phyloP scores from a whole-genome alignment of 2,888 invertebrate genomes.

The Thalpophila matura region DNA sequence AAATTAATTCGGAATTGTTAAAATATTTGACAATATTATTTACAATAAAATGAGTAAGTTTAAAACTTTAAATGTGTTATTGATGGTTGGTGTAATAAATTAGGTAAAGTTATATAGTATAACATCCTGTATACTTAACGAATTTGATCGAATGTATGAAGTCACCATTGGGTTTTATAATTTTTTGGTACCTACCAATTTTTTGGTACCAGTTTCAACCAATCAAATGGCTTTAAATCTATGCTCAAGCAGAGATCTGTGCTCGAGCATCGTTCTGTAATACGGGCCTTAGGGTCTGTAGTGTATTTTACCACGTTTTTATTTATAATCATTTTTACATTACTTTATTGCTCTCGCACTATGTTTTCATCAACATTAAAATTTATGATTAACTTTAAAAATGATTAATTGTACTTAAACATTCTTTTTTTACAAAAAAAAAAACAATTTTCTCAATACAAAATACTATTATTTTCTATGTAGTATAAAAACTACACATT shows the following conservation, averaged over 20 bases:
- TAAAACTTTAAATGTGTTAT: too few relatives aligned
- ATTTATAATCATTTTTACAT: not conserved
- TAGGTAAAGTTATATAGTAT: not conserved
- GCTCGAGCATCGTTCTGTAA: too few relatives aligned
- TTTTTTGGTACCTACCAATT: not conserved
- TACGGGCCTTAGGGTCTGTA: too few relatives aligned
- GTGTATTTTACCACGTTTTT: slow-evolving; percentile 8
- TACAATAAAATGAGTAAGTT: not conserved
- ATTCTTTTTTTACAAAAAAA: too few relatives aligned
- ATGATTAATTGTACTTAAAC: too few relatives aligned
- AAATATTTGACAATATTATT: not conserved
- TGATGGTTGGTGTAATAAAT: not conserved
- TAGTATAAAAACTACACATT: too few relatives aligned
- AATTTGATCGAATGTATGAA: slow-evolving; percentile 22
- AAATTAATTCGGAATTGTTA: not conserved
- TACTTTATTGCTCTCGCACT: not conserved
- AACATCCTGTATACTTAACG: not conserved
- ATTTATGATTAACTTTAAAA: too few relatives aligned
- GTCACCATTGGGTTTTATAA: slow-evolving; percentile 7
- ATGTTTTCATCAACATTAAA: not conserved
- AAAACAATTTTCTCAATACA: too few relatives aligned
- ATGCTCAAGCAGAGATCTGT: too few relatives aligned
- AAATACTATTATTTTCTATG: too few relatives aligned
- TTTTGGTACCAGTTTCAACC: slow-evolving; percentile 12
- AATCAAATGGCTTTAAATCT: not conserved